Conservation (phyloP, 1,140 invertebrate species). For the Meteorus sp. region DNA sequence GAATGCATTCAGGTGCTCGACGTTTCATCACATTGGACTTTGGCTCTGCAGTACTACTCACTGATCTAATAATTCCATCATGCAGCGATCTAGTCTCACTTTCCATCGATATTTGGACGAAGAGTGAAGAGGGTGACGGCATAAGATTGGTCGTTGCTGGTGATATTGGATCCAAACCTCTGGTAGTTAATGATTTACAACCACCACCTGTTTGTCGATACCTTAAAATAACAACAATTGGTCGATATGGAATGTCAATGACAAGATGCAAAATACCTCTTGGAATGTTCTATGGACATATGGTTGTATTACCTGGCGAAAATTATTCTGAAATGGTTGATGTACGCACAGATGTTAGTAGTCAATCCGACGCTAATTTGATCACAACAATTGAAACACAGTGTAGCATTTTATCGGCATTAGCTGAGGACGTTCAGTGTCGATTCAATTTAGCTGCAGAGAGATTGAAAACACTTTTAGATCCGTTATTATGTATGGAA, state of each 20-base stretch:
- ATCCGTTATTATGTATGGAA: slow-evolving; percentile 74
- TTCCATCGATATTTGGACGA: slow-evolving; percentile 87
- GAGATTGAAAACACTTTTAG: slow-evolving; percentile 74
- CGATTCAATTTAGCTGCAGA: slow-evolving; percentile 80
- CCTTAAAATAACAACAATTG: slow-evolving; percentile 87
- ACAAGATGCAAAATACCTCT: slow-evolving; percentile 87
- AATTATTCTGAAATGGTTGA: slow-evolving; percentile 60
- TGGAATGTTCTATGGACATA: slow-evolving; percentile 90
- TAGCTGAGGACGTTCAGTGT: slow-evolving; percentile 80
- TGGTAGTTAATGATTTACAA: slow-evolving; percentile 85
- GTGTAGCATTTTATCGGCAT: slow-evolving; percentile 60
- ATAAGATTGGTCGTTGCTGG: slow-evolving; percentile 81
- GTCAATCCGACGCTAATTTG: slow-evolving; percentile 47
- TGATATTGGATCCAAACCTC: slow-evolving; percentile 80
- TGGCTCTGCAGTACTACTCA: slow-evolving; percentile 80
- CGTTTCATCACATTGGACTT: slow-evolving; percentile 91
- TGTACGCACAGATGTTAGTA: slow-evolving; percentile 40
- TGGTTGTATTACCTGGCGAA: slow-evolving; percentile 74
- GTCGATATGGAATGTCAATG: slow-evolving; percentile 86
- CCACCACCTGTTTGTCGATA: slow-evolving; percentile 86
- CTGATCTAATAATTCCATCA: slow-evolving; percentile 85
- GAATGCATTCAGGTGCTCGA: slow-evolving; percentile 87
- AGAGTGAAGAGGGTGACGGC: slow-evolving; percentile 80
- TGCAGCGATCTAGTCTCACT: slow-evolving; percentile 85
- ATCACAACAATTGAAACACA: slow-evolving; percentile 60